Conservation (phyloP, 2,888 invertebrate species). For the Agrotis ipsilon region DNA sequence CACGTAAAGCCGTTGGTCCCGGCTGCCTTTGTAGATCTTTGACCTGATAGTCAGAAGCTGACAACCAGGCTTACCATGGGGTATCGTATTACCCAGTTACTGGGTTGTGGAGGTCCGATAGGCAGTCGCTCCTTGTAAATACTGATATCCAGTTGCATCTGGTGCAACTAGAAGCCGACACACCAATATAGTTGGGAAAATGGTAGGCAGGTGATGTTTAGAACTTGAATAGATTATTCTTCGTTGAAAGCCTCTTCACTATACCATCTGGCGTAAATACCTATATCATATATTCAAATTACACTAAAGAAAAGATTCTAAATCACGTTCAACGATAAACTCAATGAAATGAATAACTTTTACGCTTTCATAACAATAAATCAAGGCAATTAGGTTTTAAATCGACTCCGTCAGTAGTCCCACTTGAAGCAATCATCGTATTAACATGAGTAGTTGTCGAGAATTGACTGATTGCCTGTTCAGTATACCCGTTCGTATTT, state of each 20-base stretch:
- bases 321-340: conserved; percentile 16
- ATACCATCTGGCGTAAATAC: not conserved
- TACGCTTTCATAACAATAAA: conserved; percentile 52
- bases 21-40: too few species aligned
- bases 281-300: conserved; percentile 15
- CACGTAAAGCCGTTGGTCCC: too few species aligned
- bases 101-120: too few species aligned
- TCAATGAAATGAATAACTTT: conserved; percentile 30
- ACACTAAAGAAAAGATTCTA: conserved; percentile 15
- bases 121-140: too few species aligned
- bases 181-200: too few species aligned
- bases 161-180: too few species aligned
- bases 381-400: conserved; percentile 59
- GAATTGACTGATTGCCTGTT: conserved; percentile 81
- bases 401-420: conserved; percentile 63
- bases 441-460: conserved; percentile 78
- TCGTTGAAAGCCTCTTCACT: not conserved
- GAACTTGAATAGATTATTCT: too few species aligned
- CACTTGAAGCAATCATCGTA: conserved; percentile 77
- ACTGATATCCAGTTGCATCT: too few species aligned
- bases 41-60: too few species aligned
- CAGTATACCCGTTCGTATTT: conserved; percentile 77
- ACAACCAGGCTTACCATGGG: too few species aligned
- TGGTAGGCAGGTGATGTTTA: too few species aligned
- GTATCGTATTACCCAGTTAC: too few species aligned